Conservation (phyloP, 2,797 vertebrate genomes). For the Siniperca undulata region DNA sequence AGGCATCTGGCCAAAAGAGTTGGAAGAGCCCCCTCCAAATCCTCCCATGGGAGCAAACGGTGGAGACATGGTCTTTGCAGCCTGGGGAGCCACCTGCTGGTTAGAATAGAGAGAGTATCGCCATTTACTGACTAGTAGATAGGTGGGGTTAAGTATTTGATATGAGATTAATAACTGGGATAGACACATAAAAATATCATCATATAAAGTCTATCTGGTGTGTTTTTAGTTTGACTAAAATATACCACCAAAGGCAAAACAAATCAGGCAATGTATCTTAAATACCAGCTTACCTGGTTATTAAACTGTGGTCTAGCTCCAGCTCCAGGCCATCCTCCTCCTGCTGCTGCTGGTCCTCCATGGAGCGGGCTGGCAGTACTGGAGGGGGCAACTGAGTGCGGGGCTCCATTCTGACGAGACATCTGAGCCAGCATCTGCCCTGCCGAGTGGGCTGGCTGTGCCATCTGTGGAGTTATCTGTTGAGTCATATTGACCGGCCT, state of each 20-base stretch:
- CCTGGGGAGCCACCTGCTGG: constrained; percentile 86
- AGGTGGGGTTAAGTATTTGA: neutral
- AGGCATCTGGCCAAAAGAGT: constrained; percentile 90
- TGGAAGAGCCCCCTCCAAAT: constrained; percentile 86
- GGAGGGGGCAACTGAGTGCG: constrained; percentile 82
- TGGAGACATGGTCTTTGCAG: constrained; percentile 88
- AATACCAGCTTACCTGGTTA: constrained; percentile 86
- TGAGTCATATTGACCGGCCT: constrained; percentile 88
- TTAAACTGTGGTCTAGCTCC: constrained; percentile 85
- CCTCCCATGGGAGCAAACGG: constrained; percentile 86
- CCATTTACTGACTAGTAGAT: neutral
- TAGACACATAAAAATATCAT: neutral
- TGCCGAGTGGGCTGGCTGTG: constrained; percentile 86
- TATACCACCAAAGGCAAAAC: neutral
- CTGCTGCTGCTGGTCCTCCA: constrained; percentile 70
- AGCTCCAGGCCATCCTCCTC: constrained; percentile 69
- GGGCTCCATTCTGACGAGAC: constrained; percentile 88
- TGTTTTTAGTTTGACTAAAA: neutral
- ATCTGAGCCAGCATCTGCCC: constrained; percentile 94
- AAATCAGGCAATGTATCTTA: neutral
- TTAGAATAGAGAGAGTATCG: constrained; percentile 8
- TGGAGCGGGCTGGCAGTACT: constrained; percentile 89
- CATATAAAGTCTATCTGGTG: neutral
- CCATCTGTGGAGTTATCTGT: constrained; percentile 87
- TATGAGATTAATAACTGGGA: neutral